A percentile compares a stretch with the other conserved stretches of the same genome.
phyloP scores from a whole-genome alignment of 2,888 invertebrate genomes.

The Pteria penguin region DNA sequence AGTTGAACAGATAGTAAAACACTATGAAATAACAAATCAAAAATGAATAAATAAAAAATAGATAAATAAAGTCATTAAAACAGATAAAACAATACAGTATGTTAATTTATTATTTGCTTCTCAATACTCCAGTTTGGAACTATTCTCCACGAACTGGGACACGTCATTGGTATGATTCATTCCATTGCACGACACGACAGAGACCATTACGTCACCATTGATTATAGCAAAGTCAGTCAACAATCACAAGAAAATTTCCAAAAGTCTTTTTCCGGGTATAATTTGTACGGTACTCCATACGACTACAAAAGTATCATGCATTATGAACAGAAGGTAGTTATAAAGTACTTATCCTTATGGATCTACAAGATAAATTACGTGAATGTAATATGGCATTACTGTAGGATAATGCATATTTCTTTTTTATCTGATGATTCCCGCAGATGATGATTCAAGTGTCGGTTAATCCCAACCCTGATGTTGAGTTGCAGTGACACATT shows the following conservation, averaged over 20 bases:
- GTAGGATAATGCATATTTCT: background rate
- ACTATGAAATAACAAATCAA: no score
- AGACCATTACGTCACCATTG: conserved; percentile 50
- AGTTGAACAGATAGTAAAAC: no score
- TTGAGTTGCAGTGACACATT: no score
- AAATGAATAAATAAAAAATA: no score
- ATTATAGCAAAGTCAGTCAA: conserved; percentile 47
- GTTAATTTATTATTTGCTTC: background rate
- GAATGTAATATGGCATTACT: background rate
- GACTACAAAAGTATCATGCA: conserved; percentile 65
- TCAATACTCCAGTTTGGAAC: conserved; percentile 5
- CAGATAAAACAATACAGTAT: no score
- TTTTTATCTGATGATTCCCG: no score
- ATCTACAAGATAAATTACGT: no score
- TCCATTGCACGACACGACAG: conserved; percentile 56
- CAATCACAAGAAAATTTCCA: conserved; percentile 44
- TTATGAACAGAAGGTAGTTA: conserved; percentile 53
- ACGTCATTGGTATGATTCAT: conserved; percentile 57
- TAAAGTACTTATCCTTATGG: no score
- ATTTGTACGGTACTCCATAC: conserved; percentile 44
- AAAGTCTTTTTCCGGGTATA: conserved; percentile 38
- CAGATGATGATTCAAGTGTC: no score
- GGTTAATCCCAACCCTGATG: no score
- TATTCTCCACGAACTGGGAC: conserved; percentile 58
- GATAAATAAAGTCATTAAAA: no score